Evolutionary conservation across 2,888 invertebrate genomes (phyloP).

Genomic region (Pharmacophagus antenor): DNA sequence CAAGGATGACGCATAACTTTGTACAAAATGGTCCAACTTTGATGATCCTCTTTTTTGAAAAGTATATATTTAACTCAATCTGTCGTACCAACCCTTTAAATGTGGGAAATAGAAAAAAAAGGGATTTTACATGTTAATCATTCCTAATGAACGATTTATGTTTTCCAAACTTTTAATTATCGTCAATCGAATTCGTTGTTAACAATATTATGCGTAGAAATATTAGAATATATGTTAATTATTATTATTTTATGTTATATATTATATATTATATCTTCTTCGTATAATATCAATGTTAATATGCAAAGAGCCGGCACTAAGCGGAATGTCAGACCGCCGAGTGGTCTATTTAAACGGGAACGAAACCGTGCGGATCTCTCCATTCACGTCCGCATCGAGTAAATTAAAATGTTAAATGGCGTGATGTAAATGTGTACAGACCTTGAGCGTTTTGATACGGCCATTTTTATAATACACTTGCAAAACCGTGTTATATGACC

Average conservation of each 20-base stretch:
- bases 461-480: neutral
- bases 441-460: slow-evolving; percentile 10
- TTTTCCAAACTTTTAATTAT: no score
- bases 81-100: no score
- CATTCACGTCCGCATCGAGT: slow-evolving; percentile 6
- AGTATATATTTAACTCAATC: no score
- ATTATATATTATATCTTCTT: neutral
- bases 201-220: no score
- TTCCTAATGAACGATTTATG: no score
- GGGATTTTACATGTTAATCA: no score
- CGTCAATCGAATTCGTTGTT: no score
- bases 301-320: neutral
- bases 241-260: neutral
- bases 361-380: neutral
- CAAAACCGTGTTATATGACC: neutral
- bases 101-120: no score
- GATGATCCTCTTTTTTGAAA: no score
- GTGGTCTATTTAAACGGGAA: neutral
- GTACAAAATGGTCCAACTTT: no score
- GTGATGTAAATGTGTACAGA: slow-evolving; percentile 1
- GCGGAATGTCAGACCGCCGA: neutral
- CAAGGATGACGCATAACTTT: neutral
- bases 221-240: neutral
- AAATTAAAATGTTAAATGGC: slow-evolving; percentile 6
- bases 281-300: neutral